Percentiles rank a stretch among this genome's conserved stretches.
These are phyloP conservation scores for Eueremaeus valkanovi DNA, from an alignment of 2,888 invertebrate genomes.

Conservation along the genomic window DNA sequence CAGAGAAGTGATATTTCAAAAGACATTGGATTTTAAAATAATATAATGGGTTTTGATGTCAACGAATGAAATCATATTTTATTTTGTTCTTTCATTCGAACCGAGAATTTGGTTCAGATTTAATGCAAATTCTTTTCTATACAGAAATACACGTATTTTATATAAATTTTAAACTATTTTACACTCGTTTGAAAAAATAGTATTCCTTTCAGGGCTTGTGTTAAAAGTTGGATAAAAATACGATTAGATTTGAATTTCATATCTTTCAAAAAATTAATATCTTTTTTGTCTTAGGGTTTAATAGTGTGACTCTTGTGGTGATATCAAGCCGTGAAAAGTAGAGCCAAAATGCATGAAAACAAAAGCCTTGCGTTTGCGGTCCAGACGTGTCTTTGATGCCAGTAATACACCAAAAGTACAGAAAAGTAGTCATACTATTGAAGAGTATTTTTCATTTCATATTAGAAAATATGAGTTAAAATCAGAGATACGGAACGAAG, in stretches of 20 bases:
- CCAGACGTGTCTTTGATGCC: background rate
- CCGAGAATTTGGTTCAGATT: background rate
- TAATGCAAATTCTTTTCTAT: background rate
- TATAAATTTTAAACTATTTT: background rate
- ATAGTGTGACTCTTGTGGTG: constrained; percentile 30
- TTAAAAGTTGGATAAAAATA: constrained; percentile 1
- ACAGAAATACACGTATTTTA: too few species aligned
- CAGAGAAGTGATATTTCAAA: background rate
- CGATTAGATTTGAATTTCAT: background rate
- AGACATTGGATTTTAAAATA: background rate
- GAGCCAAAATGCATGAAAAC: background rate
- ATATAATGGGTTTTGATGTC: constrained; percentile 13
- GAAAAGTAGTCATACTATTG: background rate
- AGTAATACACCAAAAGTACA: background rate
- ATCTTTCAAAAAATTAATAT: background rate
- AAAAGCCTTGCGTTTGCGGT: background rate
- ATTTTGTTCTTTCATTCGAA: background rate
- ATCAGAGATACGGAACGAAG: too few species aligned
- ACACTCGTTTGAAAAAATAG: background rate
- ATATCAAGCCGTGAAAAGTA: constrained; percentile 14
- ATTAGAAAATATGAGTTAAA: constrained; percentile 20
- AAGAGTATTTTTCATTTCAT: background rate
- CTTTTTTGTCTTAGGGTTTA: constrained; percentile 10
- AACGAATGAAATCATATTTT: background rate
- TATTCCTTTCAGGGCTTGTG: background rate